Evolutionary conservation across 2,888 invertebrate genomes (phyloP).

Genomic region (Pristionchus fissidentatus): DNA sequence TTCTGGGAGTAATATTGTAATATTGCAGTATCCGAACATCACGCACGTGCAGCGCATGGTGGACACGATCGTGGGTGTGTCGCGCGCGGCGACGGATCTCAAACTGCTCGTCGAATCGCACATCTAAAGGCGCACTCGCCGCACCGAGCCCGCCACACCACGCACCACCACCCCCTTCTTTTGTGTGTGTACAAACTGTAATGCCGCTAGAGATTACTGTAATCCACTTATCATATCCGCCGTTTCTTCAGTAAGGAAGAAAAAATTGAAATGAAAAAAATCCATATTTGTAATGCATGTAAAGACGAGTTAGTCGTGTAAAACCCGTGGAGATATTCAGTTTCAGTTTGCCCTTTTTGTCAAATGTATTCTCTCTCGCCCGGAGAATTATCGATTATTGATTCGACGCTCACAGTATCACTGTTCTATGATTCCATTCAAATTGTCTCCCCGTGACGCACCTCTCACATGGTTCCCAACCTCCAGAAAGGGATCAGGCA

Average conservation of each 20-base stretch:
- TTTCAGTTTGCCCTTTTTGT: background rate
- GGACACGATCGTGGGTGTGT: constrained; percentile 88
- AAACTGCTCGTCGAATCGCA: constrained; percentile 77
- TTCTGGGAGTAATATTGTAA: background rate
- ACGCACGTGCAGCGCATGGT: constrained; percentile 93
- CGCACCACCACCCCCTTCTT: background rate
- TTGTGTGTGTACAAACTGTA: constrained; percentile 27
- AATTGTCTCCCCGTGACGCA: too few species aligned
- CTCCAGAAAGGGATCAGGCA: too few species aligned
- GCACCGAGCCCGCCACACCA: constrained; percentile 5
- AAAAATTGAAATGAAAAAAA: too few species aligned
- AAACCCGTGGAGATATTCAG: constrained; percentile 26
- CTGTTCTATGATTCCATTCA: too few species aligned
- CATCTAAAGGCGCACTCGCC: background rate
- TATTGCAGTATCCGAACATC: constrained; percentile 85
- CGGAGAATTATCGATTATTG: too few species aligned
- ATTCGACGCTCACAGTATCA: too few species aligned
- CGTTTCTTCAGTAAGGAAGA: background rate
- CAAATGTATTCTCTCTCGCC: background rate
- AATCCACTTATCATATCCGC: too few species aligned
- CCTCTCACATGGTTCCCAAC: too few species aligned
- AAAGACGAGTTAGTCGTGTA: background rate
- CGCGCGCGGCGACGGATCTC: constrained; percentile 87
- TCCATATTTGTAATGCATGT: too few species aligned
- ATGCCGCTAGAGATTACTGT: constrained; percentile 17